Evolutionary conservation across 2,113 vertebrate genomes (phyloP).

Genomic region (Etheostoma spectabile): DNA sequence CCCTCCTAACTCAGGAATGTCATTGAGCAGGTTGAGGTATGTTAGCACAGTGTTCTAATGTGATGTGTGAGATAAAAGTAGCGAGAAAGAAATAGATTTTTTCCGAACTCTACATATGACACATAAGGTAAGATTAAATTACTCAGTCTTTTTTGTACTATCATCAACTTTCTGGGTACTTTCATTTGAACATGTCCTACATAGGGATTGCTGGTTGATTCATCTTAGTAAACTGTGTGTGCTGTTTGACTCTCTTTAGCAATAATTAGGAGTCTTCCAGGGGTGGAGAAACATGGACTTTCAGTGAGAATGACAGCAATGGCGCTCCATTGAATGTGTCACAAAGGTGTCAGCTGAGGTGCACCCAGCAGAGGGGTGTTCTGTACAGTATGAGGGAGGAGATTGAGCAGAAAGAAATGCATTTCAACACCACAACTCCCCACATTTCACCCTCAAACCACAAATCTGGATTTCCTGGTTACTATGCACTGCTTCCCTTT

Average conservation of each 20-base stretch:
- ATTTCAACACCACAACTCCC: conserved; percentile 60
- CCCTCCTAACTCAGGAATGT: conserved; percentile 73
- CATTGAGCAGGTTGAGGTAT: conserved; percentile 56
- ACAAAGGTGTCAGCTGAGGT: conserved; percentile 50
- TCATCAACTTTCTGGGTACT: not conserved
- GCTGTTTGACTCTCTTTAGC: not conserved
- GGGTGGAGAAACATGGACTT: not conserved
- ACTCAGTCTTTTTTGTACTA: not conserved
- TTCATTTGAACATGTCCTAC: not conserved
- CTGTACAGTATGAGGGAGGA: not conserved
- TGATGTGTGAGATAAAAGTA: conserved; percentile 18
- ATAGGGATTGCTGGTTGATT: not conserved
- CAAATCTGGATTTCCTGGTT: conserved; percentile 35
- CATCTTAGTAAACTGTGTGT: not conserved
- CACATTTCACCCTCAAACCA: conserved; percentile 3
- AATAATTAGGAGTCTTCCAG: not conserved
- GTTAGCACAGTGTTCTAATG: not conserved
- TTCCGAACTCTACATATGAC: not conserved
- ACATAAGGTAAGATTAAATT: conserved; percentile 33
- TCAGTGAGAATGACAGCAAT: conserved; percentile 15
- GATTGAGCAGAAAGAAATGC: conserved; percentile 14
- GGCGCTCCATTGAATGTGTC: conserved; percentile 55
- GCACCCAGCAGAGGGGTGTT: not conserved
- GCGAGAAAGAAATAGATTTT: not conserved
- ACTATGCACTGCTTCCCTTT: conserved; percentile 44